Conservation (phyloP, 2,797 vertebrate species). For the Enteromius thamalakanensis region DNA sequence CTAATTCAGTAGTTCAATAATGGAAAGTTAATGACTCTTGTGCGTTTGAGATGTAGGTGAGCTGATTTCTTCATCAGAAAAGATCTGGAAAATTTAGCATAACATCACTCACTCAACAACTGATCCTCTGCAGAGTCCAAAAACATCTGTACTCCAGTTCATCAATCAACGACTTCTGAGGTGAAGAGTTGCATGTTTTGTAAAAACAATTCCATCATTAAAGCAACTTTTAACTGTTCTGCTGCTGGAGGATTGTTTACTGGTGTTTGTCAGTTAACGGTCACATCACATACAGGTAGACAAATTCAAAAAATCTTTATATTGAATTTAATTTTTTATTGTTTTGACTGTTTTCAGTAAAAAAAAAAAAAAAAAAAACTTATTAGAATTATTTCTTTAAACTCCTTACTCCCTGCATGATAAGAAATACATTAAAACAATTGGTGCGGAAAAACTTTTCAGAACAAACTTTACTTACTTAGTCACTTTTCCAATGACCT, state of each 20-base stretch:
- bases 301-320: not conserved
- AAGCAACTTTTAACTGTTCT: not conserved
- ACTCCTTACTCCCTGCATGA: too few relatives aligned
- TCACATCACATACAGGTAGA: not conserved
- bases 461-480: not conserved
- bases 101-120: not conserved
- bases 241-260: not conserved
- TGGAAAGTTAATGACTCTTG: not conserved
- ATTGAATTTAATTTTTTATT: not conserved
- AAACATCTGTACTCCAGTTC: not conserved
- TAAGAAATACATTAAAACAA: too few relatives aligned
- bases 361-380: too few relatives aligned
- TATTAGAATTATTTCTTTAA: not conserved
- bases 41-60: not conserved
- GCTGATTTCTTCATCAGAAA: not conserved
- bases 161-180: not conserved
- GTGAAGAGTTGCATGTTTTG: not conserved
- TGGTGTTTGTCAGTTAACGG: not conserved
- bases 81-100: not conserved
- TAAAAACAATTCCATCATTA: not conserved
- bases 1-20: not conserved
- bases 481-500: not conserved
- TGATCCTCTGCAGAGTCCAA: not conserved
- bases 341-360: not conserved
- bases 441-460: not conserved